phyloP scores from a whole-genome alignment of 2,888 invertebrate genomes.

The Acanthopleura granulata region DNA sequence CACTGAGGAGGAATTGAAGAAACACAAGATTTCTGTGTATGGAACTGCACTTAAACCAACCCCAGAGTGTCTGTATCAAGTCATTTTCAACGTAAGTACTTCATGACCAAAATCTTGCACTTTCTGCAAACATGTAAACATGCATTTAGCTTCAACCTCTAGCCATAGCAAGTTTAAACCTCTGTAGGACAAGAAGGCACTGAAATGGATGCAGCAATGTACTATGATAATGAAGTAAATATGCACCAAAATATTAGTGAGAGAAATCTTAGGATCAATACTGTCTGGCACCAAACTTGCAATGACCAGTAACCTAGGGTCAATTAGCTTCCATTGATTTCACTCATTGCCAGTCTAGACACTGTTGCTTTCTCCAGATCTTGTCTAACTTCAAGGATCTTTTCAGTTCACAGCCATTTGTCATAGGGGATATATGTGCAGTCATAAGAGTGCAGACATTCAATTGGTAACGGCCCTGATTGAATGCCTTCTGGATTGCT shows the following conservation, averaged over 20 bases:
- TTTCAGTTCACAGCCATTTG: conserved; percentile 3
- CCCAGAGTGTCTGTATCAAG: conserved; percentile 8
- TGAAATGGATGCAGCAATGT: too few species aligned
- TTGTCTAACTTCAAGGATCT: conserved; percentile 6
- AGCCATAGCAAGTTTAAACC: background rate
- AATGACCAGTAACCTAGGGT: background rate
- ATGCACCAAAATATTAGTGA: too few species aligned
- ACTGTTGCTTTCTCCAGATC: background rate
- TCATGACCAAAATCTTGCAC: background rate
- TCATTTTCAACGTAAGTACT: conserved; percentile 5
- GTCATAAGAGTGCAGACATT: background rate
- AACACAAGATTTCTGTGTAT: conserved; percentile 23
- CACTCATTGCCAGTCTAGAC: conserved; percentile 14
- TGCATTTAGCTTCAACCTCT: background rate
- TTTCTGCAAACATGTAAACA: background rate
- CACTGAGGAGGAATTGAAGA: conserved; percentile 32
- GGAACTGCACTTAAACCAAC: conserved; percentile 21
- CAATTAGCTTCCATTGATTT: background rate
- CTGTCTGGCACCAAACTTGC: background rate
- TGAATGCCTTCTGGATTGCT: background rate
- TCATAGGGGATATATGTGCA: background rate
- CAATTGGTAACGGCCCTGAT: background rate
- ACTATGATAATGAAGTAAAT: too few species aligned
- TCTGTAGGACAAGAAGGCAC: background rate
- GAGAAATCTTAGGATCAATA: background rate